Conservation (phyloP, 1,140 invertebrate genomes). For the Dendrolimus punctatus region DNA sequence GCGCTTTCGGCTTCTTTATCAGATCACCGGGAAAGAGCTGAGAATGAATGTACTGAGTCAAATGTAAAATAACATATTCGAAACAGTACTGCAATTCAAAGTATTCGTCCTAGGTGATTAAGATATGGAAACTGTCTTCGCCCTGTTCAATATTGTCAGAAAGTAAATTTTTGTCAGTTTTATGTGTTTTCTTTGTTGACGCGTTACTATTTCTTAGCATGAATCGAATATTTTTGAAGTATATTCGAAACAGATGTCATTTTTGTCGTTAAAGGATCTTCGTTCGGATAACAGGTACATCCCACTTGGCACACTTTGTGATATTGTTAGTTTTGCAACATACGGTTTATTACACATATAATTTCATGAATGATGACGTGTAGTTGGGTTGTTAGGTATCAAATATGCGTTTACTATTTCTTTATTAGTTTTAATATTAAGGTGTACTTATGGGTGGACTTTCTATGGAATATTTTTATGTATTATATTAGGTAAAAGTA, state of each 20-base stretch:
- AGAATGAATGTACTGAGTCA: conserved; percentile 14
- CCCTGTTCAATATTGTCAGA: conserved; percentile 31
- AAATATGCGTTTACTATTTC: too few relatives aligned
- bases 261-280: conserved; percentile 30
- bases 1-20: conserved; percentile 45
- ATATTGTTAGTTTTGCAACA: conserved; percentile 26
- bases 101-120: conserved; percentile 9
- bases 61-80: conserved; percentile 2
- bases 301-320: conserved; percentile 67
- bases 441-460: too few relatives aligned
- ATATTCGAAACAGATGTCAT: conserved; percentile 29
- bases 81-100: conserved; percentile 7
- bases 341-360: conserved; percentile 7
- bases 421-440: too few relatives aligned
- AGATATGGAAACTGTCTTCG: conserved; percentile 26
- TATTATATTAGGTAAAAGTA: neutral
- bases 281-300: conserved; percentile 53
- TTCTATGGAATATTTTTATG: conserved; percentile 6
- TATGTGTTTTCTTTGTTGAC: conserved; percentile 60
- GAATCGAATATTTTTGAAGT: conserved; percentile 52
- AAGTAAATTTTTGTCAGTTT: conserved; percentile 29
- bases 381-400: too few relatives aligned
- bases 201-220: conserved; percentile 64
- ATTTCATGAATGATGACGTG: too few relatives aligned
- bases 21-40: conserved; percentile 35